phyloP scores from a whole-genome alignment of 1,140 invertebrate species.

The Ooceraea biroi region DNA sequence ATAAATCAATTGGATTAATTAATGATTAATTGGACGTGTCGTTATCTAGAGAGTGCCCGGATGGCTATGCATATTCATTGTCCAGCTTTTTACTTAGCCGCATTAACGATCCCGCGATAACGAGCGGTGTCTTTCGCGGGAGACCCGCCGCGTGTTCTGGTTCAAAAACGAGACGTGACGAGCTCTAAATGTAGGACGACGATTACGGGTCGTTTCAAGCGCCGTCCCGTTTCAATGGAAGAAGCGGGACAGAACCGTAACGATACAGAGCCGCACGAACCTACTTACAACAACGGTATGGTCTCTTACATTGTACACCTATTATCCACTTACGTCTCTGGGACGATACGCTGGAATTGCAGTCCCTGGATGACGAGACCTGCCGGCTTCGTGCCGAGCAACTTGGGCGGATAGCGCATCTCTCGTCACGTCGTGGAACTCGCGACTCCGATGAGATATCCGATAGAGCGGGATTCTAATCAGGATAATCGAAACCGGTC shows the following conservation, averaged over 20 bases:
- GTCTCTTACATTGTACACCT: constrained; percentile 74
- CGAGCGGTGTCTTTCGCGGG: background rate
- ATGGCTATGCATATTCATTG: background rate
- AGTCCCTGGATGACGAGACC: constrained; percentile 74
- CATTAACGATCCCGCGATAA: constrained; percentile 13
- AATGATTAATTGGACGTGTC: background rate
- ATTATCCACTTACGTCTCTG: constrained; percentile 79
- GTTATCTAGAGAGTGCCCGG: background rate
- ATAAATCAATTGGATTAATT: background rate
- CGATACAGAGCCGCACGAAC: constrained; percentile 62
- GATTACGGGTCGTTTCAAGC: constrained; percentile 65
- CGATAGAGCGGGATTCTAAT: background rate
- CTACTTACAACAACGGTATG: constrained; percentile 72
- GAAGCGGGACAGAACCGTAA: constrained; percentile 69
- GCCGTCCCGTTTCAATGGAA: constrained; percentile 70
- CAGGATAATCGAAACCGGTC: constrained; percentile 34
- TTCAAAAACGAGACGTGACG: constrained; percentile 50
- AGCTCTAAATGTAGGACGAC: constrained; percentile 66
- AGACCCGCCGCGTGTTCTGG: no score
- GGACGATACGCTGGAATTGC: constrained; percentile 77
- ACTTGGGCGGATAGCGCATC: constrained; percentile 68
- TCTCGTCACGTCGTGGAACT: constrained; percentile 34
- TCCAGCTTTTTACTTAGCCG: background rate
- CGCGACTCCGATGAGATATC: background rate
- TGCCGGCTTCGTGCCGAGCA: constrained; percentile 65